Percentiles rank a stretch among this genome's conserved stretches.
Conservation (phyloP, 1,140 invertebrate genomes). For the Lycorma delicatula region DNA sequence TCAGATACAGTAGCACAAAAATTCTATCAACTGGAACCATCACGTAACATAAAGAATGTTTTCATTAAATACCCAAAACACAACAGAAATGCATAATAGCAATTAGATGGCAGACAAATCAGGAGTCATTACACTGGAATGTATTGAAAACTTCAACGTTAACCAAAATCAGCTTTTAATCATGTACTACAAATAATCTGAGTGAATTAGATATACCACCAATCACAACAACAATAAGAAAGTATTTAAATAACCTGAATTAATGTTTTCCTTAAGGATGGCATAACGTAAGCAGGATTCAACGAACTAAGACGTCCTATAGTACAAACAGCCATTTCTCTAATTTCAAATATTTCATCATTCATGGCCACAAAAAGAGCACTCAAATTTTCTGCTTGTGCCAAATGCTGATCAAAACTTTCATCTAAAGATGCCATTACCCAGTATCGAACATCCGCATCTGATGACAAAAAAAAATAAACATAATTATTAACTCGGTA, state of each 20-base stretch:
- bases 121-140: no score
- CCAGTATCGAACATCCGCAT: slow-evolving; percentile 87
- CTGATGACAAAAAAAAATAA: slow-evolving; percentile 41
- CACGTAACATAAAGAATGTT: no score
- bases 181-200: no score
- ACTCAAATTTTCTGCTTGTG: slow-evolving; percentile 91
- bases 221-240: no score
- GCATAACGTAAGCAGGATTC: slow-evolving; percentile 98
- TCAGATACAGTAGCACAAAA: no score
- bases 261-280: slow-evolving; percentile 84
- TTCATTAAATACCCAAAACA: no score
- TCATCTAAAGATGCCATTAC: slow-evolving; percentile 90
- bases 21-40: no score
- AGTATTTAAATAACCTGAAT: slow-evolving; percentile 57
- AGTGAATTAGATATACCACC: no score
- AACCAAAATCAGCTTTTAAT: no score
- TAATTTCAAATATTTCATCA: slow-evolving; percentile 96
- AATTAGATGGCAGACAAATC: no score
- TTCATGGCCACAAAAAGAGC: slow-evolving; percentile 91
- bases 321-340: slow-evolving; percentile 87
- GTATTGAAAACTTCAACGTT: no score
- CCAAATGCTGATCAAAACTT: slow-evolving; percentile 88
- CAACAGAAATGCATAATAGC: no score
- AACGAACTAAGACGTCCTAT: slow-evolving; percentile 83
- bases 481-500: background rate